phyloP scores from a whole-genome alignment of 2,113 vertebrate genomes.

The Psammodynastes pulverulentus region DNA sequence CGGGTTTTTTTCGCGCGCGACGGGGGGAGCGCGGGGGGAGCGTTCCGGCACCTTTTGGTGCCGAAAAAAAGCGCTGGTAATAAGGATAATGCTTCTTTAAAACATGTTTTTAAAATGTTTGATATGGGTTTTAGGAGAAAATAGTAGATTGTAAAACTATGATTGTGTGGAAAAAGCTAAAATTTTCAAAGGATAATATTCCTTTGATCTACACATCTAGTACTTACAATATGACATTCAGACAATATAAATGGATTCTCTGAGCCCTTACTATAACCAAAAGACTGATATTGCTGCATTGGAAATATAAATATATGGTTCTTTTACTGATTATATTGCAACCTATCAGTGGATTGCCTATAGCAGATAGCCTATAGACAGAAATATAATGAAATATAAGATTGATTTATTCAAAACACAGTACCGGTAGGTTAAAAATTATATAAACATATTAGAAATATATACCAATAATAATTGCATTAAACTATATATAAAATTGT shows the following conservation, averaged over 20 bases:
- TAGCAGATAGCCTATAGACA: not conserved
- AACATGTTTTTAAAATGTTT: not conserved
- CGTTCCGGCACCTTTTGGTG: no score
- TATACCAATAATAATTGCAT: not conserved
- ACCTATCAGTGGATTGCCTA: not conserved
- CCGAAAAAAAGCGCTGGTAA: no score
- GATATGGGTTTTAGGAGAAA: not conserved
- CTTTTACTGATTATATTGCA: not conserved
- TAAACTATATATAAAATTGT: not conserved
- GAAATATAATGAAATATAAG: not conserved
- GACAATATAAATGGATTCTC: not conserved
- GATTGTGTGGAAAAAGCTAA: not conserved
- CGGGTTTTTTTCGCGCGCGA: no score
- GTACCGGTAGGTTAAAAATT: not conserved
- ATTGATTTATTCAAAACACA: not conserved
- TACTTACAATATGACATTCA: not conserved
- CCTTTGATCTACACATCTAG: not conserved
- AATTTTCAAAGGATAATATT: not conserved
- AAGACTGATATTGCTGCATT: not conserved
- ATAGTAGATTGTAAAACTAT: not conserved
- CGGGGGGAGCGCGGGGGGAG: no score
- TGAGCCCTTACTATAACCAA: not conserved
- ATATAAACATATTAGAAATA: not conserved
- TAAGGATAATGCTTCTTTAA: not conserved
- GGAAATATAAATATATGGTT: not conserved